These are phyloP conservation scores for Lasius fuliginosus DNA, from an alignment of 2,888 invertebrate genomes.

Conservation along the genomic window DNA sequence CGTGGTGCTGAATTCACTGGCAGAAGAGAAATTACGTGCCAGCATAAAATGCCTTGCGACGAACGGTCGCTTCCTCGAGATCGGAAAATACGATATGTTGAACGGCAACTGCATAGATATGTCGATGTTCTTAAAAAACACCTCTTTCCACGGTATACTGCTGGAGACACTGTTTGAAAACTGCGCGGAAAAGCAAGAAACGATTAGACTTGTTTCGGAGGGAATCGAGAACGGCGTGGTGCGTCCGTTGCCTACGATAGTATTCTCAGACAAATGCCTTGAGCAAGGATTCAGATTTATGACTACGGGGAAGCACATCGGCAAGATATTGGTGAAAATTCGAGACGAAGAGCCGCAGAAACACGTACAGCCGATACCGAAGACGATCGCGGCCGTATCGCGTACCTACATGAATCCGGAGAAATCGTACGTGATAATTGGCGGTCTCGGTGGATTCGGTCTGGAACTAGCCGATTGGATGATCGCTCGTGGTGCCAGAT, in stretches of 20 bases:
- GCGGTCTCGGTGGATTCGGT: slow-evolving; percentile 98
- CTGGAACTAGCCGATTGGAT: slow-evolving; percentile 97
- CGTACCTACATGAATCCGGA: slow-evolving; percentile 94
- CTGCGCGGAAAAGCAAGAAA: slow-evolving; percentile 90
- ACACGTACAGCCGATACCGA: slow-evolving; percentile 86
- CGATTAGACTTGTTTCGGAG: slow-evolving; percentile 92
- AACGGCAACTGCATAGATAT: too few species aligned
- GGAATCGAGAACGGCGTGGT: slow-evolving; percentile 97
- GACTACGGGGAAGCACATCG: slow-evolving; percentile 88
- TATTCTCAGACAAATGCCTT: slow-evolving; percentile 94
- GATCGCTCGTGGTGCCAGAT: slow-evolving; percentile 94
- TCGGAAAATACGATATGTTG: too few species aligned
- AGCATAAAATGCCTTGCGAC: too few species aligned
- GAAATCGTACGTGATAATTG: slow-evolving; percentile 93
- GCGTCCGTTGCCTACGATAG: slow-evolving; percentile 94
- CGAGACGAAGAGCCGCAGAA: slow-evolving; percentile 91
- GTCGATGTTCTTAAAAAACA: too few species aligned
- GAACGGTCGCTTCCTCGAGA: too few species aligned
- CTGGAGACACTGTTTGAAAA: too few species aligned
- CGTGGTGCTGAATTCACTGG: too few species aligned
- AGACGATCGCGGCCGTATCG: slow-evolving; percentile 93
- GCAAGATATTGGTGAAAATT: slow-evolving; percentile 97
- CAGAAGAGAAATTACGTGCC: too few species aligned
- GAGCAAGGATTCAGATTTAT: slow-evolving; percentile 97
- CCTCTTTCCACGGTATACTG: too few species aligned